phyloP scores from a whole-genome alignment of 2,113 vertebrate genomes.

The Toxotes jaculatrix region DNA sequence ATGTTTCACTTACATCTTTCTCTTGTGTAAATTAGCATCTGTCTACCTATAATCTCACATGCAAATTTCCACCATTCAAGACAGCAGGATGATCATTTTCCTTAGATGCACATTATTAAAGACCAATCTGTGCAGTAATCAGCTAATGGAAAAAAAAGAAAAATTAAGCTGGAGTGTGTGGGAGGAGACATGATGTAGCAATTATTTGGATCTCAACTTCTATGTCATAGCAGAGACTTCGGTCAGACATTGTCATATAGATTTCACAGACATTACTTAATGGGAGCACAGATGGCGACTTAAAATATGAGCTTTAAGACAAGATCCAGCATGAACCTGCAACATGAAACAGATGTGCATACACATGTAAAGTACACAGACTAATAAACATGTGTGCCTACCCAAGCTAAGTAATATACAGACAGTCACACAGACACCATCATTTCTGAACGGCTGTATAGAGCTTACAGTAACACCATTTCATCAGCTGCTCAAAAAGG shows the following conservation, averaged over 20 bases:
- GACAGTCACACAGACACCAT: neutral
- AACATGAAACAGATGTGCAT: slow-evolving; percentile 38
- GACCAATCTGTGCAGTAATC: slow-evolving; percentile 37
- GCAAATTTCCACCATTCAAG: slow-evolving; percentile 25
- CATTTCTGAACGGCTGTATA: neutral
- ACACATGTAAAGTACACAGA: neutral
- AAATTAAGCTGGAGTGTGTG: slow-evolving; percentile 33
- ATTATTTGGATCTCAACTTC: slow-evolving; percentile 42
- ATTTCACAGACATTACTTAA: slow-evolving; percentile 57
- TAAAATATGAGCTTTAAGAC: slow-evolving; percentile 17
- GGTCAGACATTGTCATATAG: slow-evolving; percentile 57
- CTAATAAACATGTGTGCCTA: slow-evolving; percentile 6
- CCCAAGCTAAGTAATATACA: neutral
- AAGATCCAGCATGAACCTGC: slow-evolving; percentile 4
- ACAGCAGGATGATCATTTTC: slow-evolving; percentile 16
- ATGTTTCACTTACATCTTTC: slow-evolving; percentile 8
- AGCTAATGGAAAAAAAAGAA: slow-evolving; percentile 32
- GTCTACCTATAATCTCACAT: slow-evolving; percentile 10
- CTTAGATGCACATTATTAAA: slow-evolving; percentile 10
- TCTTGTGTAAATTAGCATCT: neutral
- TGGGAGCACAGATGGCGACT: slow-evolving; percentile 63
- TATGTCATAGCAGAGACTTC: slow-evolving; percentile 20
- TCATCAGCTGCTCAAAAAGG: slow-evolving; percentile 21
- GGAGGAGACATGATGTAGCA: slow-evolving; percentile 44
- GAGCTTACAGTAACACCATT: slow-evolving; percentile 10